phyloP scores from a whole-genome alignment of 2,888 invertebrate genomes.

The Zaprionus bogoriensis region DNA sequence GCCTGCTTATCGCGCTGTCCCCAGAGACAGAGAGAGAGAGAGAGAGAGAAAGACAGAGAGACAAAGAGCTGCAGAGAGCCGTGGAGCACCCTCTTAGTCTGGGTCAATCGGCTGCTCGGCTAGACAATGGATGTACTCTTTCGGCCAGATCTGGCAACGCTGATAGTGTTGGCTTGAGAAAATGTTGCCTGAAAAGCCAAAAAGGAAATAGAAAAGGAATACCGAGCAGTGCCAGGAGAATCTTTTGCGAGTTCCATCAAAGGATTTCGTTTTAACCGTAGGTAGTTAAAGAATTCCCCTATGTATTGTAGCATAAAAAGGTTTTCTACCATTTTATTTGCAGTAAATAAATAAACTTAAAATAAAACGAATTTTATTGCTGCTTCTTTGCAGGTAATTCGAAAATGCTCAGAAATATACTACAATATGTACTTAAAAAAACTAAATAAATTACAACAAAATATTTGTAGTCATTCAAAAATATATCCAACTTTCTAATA shows the following conservation, averaged over 20 bases:
- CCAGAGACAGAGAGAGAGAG: background rate
- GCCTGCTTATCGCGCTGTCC: background rate
- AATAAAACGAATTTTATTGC: no score
- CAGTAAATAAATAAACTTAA: no score
- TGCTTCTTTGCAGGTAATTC: no score
- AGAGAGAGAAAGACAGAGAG: background rate
- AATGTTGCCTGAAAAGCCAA: background rate
- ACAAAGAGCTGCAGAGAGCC: background rate
- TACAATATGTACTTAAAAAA: no score
- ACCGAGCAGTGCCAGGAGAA: background rate
- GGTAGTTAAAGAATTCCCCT: no score
- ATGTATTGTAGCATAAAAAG: no score
- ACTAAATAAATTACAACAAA: no score
- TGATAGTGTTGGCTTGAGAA: slow-evolving; percentile 9
- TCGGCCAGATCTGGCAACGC: slow-evolving; percentile 34
- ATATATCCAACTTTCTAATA: no score
- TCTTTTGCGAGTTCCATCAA: background rate
- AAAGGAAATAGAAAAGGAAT: background rate
- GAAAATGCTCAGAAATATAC: no score
- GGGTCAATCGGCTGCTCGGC: background rate
- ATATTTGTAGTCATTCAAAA: no score
- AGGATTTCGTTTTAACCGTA: background rate
- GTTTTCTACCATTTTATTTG: no score
- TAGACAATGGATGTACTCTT: background rate
- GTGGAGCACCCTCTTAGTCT: background rate